Base-by-base conservation (phyloP, 2,888 invertebrate species). In the Oxyscelio sp. region DNA sequence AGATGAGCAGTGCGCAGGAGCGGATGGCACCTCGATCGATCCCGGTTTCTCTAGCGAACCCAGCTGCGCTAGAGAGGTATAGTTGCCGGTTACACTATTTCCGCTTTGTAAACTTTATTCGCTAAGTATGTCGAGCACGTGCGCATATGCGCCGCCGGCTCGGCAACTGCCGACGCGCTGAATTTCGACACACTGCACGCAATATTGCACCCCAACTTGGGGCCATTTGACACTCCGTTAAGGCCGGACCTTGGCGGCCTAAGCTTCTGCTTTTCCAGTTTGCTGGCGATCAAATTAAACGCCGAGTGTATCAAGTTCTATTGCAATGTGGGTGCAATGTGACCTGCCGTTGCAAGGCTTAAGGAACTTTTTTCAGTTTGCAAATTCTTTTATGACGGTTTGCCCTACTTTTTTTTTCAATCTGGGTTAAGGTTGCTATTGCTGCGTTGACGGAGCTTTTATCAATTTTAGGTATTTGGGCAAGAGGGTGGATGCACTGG, bases 21-120 rank as follows among this genome's bases (percentile, higher is more conserved):
- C 91, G 87, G 86, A 86, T 65, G 83, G 86, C 86, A 91, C 91
- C 91, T 92, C 91, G 90, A 92, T 92, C 92, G 92, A 92, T 92
- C 90, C 89, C 85, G 79, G 63, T 70, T 54, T 68, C 27, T 27
- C 27, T 27, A 27, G 27, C 75, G 59, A 79, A 85, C 82, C 77
- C 85, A 85, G 83, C 77, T 74, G 77, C 65, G 78, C 70, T 48
- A 45, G 43, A 59, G 66, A 40, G 22, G 66, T 61, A 56, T 66
- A 78, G 78, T 73, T 74, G 78, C 73, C 78, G 83, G 83, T 78
- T 70, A 70, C 77, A 70, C 59, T 74, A 78, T 78, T 78, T 78
- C 74, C 78, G 78, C 78, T 66, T 78, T 52, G 73, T 56, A 78
- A 68, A 74, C 74, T 68, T 68, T 40, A 50, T 52, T 59, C 61